Evolutionary conservation across 2,888 invertebrate genomes (phyloP).

Genomic region (Lithophane semibrunnea): DNA sequence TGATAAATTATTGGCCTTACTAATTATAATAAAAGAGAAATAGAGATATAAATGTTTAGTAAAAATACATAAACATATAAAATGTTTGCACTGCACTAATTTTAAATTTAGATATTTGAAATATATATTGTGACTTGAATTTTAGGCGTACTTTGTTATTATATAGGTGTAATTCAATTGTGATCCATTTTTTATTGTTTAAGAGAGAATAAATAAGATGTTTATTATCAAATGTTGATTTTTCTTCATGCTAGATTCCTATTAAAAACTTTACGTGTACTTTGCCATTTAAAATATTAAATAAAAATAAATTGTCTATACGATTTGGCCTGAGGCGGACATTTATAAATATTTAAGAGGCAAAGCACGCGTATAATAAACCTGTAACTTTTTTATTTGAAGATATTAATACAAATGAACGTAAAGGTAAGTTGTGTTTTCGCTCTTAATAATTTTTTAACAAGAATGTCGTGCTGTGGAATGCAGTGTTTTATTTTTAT

Average conservation of each 20-base stretch:
- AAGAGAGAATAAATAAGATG: conserved; percentile 74
- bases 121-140: conserved; percentile 62
- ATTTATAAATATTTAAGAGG: conserved; percentile 29
- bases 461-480: conserved; percentile 78
- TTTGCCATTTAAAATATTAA: conserved; percentile 31
- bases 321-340: not conserved
- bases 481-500: conserved; percentile 69
- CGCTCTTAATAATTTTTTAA: conserved; percentile 71
- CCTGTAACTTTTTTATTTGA: conserved; percentile 23
- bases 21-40: conserved; percentile 12
- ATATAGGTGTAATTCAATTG: conserved; percentile 69
- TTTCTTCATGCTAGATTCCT: conserved; percentile 57
- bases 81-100: conserved; percentile 46
- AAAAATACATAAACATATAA: conserved; percentile 7
- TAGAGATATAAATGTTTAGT: conserved; percentile 1
- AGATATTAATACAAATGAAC: conserved; percentile 33
- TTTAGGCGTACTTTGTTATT: conserved; percentile 59
- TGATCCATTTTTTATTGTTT: conserved; percentile 73
- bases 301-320: not conserved
- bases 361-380: conserved; percentile 47
- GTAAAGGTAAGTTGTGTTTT: conserved; percentile 75
- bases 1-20: conserved; percentile 58
- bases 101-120: conserved; percentile 49
- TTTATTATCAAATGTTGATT: conserved; percentile 66
- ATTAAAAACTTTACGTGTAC: conserved; percentile 24